Evolutionary conservation across 1,140 invertebrate genomes (phyloP).

Genomic region (Neodiprion lecontei): DNA sequence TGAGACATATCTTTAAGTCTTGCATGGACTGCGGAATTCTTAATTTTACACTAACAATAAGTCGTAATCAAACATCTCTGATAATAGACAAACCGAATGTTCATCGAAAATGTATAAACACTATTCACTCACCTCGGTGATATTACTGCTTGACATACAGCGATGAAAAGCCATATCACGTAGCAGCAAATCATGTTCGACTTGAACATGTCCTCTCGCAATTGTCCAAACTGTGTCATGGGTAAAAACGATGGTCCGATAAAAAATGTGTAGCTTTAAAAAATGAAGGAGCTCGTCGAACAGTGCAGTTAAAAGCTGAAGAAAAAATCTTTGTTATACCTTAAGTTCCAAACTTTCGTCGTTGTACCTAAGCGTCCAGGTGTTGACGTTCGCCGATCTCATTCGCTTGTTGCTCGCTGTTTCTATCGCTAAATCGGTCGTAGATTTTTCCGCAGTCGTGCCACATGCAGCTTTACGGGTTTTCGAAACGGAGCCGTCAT

Average conservation of each 20-base stretch:
- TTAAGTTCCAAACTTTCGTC: constrained; percentile 74
- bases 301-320: not conserved
- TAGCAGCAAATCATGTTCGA: constrained; percentile 93
- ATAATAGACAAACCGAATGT: no score
- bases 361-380: constrained; percentile 87
- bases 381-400: constrained; percentile 84
- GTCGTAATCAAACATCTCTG: no score
- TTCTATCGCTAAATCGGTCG: constrained; percentile 89
- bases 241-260: constrained; percentile 17
- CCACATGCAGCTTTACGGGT: constrained; percentile 31
- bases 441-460: constrained; percentile 72
- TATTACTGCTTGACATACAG: constrained; percentile 79
- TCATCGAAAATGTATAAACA: no score
- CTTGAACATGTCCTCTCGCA: constrained; percentile 94
- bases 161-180: constrained; percentile 89
- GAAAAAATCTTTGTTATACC: constrained; percentile 49
- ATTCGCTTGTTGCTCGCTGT: constrained; percentile 93
- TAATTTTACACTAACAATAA: no score
- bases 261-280: not conserved
- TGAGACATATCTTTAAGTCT: no score
- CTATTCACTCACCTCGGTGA: constrained; percentile 71
- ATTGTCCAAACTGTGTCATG: constrained; percentile 76
- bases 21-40: no score
- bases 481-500: constrained; percentile 48
- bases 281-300: not conserved